Conservation (phyloP, 2,888 invertebrate species). For the Metalampra italica region DNA sequence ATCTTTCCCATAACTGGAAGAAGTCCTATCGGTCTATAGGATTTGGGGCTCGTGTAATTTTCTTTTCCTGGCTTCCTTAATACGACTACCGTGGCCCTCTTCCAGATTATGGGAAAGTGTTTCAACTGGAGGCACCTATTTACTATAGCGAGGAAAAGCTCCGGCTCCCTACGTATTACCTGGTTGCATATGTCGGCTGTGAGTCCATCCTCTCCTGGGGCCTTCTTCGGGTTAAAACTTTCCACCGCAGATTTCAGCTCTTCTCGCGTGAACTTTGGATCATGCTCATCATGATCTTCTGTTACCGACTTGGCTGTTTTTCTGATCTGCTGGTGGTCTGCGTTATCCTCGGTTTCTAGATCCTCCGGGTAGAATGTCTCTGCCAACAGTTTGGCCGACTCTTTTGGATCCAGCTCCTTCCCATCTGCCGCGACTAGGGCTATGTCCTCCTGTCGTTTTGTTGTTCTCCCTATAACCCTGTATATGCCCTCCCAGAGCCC, state of each 20-base stretch:
- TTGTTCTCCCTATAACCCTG: neutral
- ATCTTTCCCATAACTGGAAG: slow-evolving; percentile 13
- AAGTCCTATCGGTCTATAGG: slow-evolving; percentile 13
- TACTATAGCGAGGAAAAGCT: neutral
- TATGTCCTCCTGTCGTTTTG: neutral
- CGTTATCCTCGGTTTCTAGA: too few relatives aligned
- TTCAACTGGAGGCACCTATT: slow-evolving; percentile 4
- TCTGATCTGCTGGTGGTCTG: too few relatives aligned
- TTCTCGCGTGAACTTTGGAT: too few relatives aligned
- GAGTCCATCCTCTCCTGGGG: slow-evolving; percentile 18
- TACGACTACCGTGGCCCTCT: slow-evolving; percentile 2
- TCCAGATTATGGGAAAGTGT: slow-evolving; percentile 9
- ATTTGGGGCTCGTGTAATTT: slow-evolving; percentile 1
- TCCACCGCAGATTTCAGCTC: too few relatives aligned
- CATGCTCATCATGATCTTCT: too few relatives aligned
- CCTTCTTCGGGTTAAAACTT: slow-evolving; percentile 5
- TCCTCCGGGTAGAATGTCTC: neutral
- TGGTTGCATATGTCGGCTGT: slow-evolving; percentile 17
- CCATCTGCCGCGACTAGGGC: neutral
- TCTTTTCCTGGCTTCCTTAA: slow-evolving; percentile 8
- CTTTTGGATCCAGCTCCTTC: neutral
- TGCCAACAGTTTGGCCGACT: neutral
- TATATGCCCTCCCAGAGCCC: neutral
- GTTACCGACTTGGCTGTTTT: too few relatives aligned
- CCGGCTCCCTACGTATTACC: slow-evolving; percentile 8